These are phyloP conservation scores for Globodera ellingtonae DNA, from an alignment of 1,140 invertebrate genomes.

Conservation along the genomic window DNA sequence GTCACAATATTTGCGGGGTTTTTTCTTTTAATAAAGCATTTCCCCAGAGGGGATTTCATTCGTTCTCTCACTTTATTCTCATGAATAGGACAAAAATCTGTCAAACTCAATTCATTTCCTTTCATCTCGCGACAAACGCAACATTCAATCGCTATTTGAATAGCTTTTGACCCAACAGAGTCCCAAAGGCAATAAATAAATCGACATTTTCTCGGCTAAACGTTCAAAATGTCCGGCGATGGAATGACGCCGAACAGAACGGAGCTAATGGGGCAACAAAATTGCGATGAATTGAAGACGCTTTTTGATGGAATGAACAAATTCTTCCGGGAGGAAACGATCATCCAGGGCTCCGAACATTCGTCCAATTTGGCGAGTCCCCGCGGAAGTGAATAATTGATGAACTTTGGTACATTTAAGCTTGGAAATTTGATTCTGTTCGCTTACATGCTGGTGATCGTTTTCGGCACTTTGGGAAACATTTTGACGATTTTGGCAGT, in stretches of 20 bases:
- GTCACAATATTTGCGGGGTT: background rate
- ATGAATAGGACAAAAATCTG: too few species aligned
- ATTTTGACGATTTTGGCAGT: slow-evolving; percentile 59
- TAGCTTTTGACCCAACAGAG: too few species aligned
- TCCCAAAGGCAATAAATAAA: too few species aligned
- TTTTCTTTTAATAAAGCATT: background rate
- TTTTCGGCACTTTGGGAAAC: slow-evolving; percentile 58
- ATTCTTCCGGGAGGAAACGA: slow-evolving; percentile 62
- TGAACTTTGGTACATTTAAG: slow-evolving; percentile 41
- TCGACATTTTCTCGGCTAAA: background rate
- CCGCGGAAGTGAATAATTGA: background rate
- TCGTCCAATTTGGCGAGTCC: slow-evolving; percentile 52
- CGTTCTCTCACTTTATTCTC: background rate
- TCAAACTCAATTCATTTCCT: background rate
- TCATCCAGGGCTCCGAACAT: slow-evolving; percentile 60
- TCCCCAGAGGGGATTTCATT: background rate
- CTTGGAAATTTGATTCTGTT: slow-evolving; percentile 54
- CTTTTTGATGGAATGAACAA: slow-evolving; percentile 54
- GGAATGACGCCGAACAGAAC: slow-evolving; percentile 75
- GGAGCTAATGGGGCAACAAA: slow-evolving; percentile 17
- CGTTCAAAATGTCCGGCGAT: slow-evolving; percentile 65
- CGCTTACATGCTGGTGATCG: slow-evolving; percentile 55
- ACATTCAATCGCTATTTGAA: too few species aligned
- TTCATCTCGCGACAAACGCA: background rate
- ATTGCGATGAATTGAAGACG: slow-evolving; percentile 37